Evolutionary conservation across 2,888 invertebrate species (phyloP).

Genomic region (Lasioglossum zephyrum): DNA sequence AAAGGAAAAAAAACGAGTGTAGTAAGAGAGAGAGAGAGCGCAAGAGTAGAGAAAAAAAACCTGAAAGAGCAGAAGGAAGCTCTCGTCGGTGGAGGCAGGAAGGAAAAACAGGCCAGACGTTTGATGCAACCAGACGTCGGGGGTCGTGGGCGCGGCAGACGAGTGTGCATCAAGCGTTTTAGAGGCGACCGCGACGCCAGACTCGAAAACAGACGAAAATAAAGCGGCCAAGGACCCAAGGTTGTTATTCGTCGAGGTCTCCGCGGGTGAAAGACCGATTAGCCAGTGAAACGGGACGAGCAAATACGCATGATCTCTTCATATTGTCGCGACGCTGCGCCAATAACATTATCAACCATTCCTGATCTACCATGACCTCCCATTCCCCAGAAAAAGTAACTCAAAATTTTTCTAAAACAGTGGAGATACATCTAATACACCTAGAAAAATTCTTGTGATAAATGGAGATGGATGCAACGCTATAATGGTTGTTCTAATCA

Average conservation of each 20-base stretch:
- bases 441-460: background rate
- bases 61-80: background rate
- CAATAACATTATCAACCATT: background rate
- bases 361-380: background rate
- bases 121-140: slow-evolving; percentile 43
- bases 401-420: background rate
- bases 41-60: background rate
- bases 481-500: background rate
- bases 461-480: background rate
- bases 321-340: background rate
- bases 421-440: background rate
- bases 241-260: slow-evolving; percentile 40
- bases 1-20: background rate
- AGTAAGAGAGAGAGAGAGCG: background rate
- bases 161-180: slow-evolving; percentile 37
- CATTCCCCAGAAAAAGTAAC: background rate
- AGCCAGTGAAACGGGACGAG: slow-evolving; percentile 14
- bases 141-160: slow-evolving; percentile 28
- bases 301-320: slow-evolving; percentile 10
- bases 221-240: slow-evolving; percentile 58
- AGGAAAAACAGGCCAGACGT: slow-evolving; percentile 37
- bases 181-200: slow-evolving; percentile 23
- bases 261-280: slow-evolving; percentile 55
- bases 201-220: slow-evolving; percentile 60
- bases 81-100: slow-evolving; percentile 8